Evolutionary conservation across 2,113 vertebrate genomes (phyloP).

Genomic region (Psettodes erumei): DNA sequence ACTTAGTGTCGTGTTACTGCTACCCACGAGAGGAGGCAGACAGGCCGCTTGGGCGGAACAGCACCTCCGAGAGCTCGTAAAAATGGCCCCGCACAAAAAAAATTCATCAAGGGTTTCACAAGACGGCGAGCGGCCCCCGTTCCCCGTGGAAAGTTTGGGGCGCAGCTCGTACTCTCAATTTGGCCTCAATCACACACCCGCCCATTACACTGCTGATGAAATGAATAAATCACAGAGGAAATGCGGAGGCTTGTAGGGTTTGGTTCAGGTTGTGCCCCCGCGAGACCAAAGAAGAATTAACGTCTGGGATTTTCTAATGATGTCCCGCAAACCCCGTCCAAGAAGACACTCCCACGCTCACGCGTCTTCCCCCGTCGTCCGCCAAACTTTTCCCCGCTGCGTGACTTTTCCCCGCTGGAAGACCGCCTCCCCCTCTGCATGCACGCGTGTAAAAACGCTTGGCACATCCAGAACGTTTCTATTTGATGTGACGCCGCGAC

Average conservation of each 20-base stretch:
- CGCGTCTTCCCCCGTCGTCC: neutral
- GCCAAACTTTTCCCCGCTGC: no score
- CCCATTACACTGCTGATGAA: slow-evolving; percentile 25
- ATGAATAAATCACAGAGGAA: slow-evolving; percentile 43
- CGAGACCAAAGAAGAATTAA: neutral
- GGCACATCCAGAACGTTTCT: neutral
- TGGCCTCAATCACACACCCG: neutral
- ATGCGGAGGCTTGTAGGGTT: slow-evolving; percentile 47
- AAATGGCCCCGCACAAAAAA: slow-evolving; percentile 17
- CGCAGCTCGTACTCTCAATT: slow-evolving; percentile 1
- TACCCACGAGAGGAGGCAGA: slow-evolving; percentile 17
- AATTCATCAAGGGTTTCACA: slow-evolving; percentile 40
- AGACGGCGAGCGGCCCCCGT: slow-evolving; percentile 19
- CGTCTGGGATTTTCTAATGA: neutral
- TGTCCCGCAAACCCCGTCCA: neutral
- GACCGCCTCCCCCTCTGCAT: neutral
- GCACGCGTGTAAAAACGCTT: neutral
- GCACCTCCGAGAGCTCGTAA: slow-evolving; percentile 29
- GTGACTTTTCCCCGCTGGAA: neutral
- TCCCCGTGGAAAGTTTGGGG: slow-evolving; percentile 38
- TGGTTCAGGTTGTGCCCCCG: neutral
- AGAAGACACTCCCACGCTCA: no score
- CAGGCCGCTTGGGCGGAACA: neutral
- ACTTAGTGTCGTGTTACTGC: neutral
- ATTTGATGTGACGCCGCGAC: neutral